These are phyloP conservation scores for Catharus minimus DNA, from an alignment of 2,113 vertebrate species.

Conservation along the genomic window DNA sequence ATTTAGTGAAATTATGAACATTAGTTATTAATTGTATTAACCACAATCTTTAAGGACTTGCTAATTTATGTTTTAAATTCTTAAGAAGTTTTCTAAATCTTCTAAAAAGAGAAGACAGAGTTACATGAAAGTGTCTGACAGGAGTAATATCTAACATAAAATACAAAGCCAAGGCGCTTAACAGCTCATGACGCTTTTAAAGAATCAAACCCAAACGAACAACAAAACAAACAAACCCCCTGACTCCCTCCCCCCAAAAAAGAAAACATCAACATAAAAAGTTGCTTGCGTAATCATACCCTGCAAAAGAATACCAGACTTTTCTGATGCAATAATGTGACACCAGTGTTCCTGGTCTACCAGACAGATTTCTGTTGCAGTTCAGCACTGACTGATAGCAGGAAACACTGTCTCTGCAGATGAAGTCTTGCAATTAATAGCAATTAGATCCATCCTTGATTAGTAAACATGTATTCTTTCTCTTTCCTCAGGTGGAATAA, in stretches of 20 bases:
- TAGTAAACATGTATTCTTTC: neutral
- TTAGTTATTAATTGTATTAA: neutral
- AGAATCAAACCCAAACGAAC: neutral
- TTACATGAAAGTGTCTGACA: neutral
- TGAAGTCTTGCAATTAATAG: neutral
- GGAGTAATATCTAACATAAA: neutral
- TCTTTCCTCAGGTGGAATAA: neutral
- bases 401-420: neutral
- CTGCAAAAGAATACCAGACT: neutral
- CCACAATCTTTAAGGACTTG: neutral
- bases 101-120: neutral
- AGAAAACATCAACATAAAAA: neutral
- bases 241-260: rapidly evolving
- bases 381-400: neutral
- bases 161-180: neutral
- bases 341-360: neutral
- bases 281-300: neutral
- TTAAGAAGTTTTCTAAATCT: neutral
- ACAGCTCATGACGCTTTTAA: neutral
- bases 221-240: neutral
- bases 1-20: neutral
- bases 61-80: neutral
- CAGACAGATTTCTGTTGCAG: neutral
- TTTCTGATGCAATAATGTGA: neutral
- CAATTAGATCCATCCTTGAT: neutral